Evolutionary conservation across 2,797 vertebrate species (phyloP), one percentile per base, ranked within the genome.

Genomic region (Molossus alvarezi): DNA sequence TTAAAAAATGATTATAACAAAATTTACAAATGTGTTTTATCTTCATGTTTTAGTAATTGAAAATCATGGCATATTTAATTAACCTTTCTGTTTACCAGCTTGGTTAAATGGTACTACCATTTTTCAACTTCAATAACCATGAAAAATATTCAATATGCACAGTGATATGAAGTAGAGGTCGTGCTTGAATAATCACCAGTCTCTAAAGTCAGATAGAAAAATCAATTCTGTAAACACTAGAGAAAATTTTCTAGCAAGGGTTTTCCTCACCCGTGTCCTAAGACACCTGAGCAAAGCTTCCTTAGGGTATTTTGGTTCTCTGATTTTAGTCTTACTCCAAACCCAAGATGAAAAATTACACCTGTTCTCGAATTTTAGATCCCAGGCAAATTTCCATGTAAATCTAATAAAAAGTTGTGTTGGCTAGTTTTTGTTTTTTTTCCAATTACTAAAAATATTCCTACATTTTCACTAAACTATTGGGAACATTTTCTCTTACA

Each of bases 381-480:
- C 33, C 60, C 67, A 95, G 95, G 21, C 55, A 95, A 93, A 58
- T 77, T 90, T 96, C 25, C n/a, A 75, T 90, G 88, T 73, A 73
- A 81, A 76, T 29, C 13, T 80, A 84, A 88, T 92, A 23, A 29
- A 79, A 82, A 71, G 15, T 37, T 53, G 18, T 53, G 20, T 64
- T 73, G 67, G 25, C 90, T 86, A 29, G 17, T 79, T 93, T 5
- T 45, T 45, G 41, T 45, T 45, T 45, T 45, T 97, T 81, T 45
- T 14, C 91, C 58, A 96, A 79, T 95, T 57, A 45, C 60, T 79
- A 91, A 95, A 97, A 95, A 33, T 37, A 93, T 71, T 79, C 83
- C 96, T 5, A 23, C 21, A 93, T 90, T 95, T 96, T 98, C 96
- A 48, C 53, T 94, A 95, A 96, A 94, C 94, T 85, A 86, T 92